A percentile compares a stretch with the other conserved stretches of the same genome.
Conservation (phyloP, 2,888 invertebrate species). For the Cynaeus angustus region DNA sequence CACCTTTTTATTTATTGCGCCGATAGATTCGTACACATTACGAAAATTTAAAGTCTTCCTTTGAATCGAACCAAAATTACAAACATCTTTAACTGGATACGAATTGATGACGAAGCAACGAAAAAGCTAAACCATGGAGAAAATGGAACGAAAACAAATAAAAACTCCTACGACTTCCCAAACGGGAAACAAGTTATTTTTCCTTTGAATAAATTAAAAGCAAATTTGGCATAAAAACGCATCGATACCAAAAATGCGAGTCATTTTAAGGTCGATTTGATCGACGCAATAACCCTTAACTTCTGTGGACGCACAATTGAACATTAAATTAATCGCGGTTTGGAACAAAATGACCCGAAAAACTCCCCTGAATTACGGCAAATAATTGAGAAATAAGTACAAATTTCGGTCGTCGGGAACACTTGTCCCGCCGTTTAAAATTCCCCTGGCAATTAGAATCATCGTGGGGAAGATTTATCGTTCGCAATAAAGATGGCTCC, state of each 20-base stretch:
- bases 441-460: slow-evolving; percentile 30
- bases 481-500: slow-evolving; percentile 27
- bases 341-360: slow-evolving; percentile 5
- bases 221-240: background rate
- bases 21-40: slow-evolving; percentile 12
- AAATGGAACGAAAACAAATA: slow-evolving; percentile 9
- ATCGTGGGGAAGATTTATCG: slow-evolving; percentile 32
- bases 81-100: slow-evolving; percentile 9
- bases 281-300: slow-evolving; percentile 32
- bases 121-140: background rate
- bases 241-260: background rate
- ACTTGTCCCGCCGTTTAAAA: slow-evolving; percentile 29
- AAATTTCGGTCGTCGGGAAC: slow-evolving; percentile 27
- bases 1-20: slow-evolving; percentile 18
- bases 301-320: slow-evolving; percentile 25
- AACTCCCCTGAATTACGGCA: slow-evolving; percentile 29
- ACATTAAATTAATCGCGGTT: slow-evolving; percentile 27
- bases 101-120: slow-evolving; percentile 19
- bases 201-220: background rate
- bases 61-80: slow-evolving; percentile 1
- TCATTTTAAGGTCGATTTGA: slow-evolving; percentile 17
- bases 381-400: slow-evolving; percentile 42
- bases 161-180: slow-evolving; percentile 1
- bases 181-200: background rate
- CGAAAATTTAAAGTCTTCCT: slow-evolving; percentile 1